Conservation (phyloP, 2,113 vertebrate genomes). For the Tupaia tana region DNA sequence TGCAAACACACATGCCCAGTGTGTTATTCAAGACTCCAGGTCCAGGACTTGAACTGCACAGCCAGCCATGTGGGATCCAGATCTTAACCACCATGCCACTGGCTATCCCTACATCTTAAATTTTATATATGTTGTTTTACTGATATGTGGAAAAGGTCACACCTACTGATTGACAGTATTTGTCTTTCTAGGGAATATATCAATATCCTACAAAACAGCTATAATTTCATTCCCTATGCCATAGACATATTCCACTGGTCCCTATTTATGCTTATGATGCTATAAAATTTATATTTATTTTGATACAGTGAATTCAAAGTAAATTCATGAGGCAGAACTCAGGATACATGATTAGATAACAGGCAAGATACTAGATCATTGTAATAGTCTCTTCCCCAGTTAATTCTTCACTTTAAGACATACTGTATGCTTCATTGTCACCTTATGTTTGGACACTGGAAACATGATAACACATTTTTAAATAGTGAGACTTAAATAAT, state of each 20-base stretch:
- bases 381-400: fast-evolving
- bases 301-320: neutral
- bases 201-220: neutral
- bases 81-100: too few species aligned
- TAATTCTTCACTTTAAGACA: neutral
- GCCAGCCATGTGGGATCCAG: too few species aligned
- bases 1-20: too few species aligned
- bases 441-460: neutral
- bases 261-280: neutral
- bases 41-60: too few species aligned
- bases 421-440: neutral
- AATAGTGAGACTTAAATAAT: conserved; percentile 19
- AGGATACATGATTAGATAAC: neutral
- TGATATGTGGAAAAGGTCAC: neutral
- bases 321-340: conserved; percentile 50
- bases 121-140: conserved; percentile 27
- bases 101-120: conserved; percentile 37
- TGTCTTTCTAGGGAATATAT: neutral
- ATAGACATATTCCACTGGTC: neutral
- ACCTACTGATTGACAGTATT: neutral
- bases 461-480: conserved; percentile 44
- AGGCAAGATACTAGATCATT: too few species aligned
- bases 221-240: neutral
- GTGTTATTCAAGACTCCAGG: too few species aligned
- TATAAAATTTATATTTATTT: conserved; percentile 37